Evolutionary conservation across 2,888 invertebrate species (phyloP).

Genomic region (Xanthia icteritia): DNA sequence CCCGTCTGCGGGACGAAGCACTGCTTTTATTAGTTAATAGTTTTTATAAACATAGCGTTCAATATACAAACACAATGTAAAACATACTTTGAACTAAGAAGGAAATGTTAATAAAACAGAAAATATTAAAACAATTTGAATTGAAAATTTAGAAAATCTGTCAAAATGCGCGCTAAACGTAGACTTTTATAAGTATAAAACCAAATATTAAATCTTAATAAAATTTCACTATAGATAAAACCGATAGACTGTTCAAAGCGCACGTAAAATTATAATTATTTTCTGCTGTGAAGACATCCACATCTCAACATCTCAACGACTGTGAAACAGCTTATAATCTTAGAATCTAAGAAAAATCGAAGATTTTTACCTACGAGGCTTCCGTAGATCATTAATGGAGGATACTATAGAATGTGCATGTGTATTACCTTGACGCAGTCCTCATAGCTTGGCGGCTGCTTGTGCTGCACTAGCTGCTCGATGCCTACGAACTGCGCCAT

Average conservation of each 20-base stretch:
- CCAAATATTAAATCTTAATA: background rate
- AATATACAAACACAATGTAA: background rate
- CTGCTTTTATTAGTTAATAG: slow-evolving; percentile 35
- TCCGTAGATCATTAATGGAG: background rate
- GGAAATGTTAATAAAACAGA: background rate
- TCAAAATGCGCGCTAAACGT: background rate
- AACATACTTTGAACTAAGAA: background rate
- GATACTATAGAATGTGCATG: background rate
- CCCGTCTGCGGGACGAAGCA: slow-evolving; percentile 87
- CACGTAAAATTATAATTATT: background rate
- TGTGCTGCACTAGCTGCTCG: slow-evolving; percentile 90
- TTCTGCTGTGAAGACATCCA: background rate
- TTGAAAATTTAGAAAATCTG: background rate
- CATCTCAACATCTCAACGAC: background rate
- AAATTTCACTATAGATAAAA: background rate
- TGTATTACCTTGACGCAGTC: slow-evolving; percentile 94
- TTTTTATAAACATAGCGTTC: background rate
- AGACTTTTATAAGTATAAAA: background rate
- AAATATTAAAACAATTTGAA: background rate
- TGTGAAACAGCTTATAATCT: background rate
- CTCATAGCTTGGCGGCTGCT: slow-evolving; percentile 97
- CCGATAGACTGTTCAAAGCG: background rate
- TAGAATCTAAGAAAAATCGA: background rate
- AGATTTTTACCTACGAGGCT: background rate
- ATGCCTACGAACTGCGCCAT: slow-evolving; percentile 93